These are phyloP conservation scores for Callocephalon fimbriatum DNA, from an alignment of 2,113 vertebrate species.

Conservation along the genomic window DNA sequence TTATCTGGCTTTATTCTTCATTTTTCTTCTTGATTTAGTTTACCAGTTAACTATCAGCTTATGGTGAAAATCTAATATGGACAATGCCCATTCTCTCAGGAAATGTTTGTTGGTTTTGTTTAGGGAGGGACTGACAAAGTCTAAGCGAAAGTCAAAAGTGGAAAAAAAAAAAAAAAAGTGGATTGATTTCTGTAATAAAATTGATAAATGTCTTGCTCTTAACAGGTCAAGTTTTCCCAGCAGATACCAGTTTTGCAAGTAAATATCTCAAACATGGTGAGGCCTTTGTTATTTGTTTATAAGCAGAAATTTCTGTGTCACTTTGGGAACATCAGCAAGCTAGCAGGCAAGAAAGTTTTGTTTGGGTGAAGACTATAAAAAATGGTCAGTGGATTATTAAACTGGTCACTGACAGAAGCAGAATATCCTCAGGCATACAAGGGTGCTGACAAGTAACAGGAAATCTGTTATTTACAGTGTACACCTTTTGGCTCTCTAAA, in stretches of 20 bases:
- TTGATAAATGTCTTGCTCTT: neutral
- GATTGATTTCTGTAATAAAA: neutral
- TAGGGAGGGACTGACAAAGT: neutral
- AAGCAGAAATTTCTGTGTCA: neutral
- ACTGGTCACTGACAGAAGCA: neutral
- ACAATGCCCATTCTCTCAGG: neutral
- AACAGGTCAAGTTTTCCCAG: neutral
- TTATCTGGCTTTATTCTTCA: neutral
- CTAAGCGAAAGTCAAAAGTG: neutral
- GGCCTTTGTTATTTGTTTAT: neutral
- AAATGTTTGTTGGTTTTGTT: neutral
- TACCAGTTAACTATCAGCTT: neutral
- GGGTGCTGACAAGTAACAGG: neutral
- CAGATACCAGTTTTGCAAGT: neutral
- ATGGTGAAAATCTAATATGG: neutral
- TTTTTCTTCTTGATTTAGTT: neutral
- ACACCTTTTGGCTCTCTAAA: neutral
- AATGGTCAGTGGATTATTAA: neutral
- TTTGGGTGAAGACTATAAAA: neutral
- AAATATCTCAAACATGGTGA: neutral
- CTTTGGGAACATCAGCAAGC: neutral
- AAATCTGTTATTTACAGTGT: neutral
- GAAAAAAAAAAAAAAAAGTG: neutral
- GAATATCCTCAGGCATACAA: neutral
- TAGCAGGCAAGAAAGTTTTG: neutral